Conservation (phyloP, 92 coral and sea anemone genomes). For the Paragorgia papillata region DNA sequence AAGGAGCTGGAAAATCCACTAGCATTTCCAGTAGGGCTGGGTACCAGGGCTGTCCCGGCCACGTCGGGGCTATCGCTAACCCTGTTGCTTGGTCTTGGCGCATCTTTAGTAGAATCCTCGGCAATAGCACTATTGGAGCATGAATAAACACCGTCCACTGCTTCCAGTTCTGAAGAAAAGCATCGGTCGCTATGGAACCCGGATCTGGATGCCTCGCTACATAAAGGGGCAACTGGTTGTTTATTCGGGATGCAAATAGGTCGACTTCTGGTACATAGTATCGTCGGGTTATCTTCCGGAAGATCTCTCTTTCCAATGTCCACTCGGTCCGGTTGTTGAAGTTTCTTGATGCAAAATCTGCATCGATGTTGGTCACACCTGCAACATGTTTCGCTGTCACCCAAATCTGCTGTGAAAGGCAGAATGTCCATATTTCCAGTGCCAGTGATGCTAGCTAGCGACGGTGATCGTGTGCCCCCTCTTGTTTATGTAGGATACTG, state of each 20-base stretch:
- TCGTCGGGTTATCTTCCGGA: conserved; percentile 23
- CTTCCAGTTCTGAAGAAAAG: conserved; percentile 23
- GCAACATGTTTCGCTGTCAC: conserved; percentile 55
- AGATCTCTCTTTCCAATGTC: conserved; percentile 39
- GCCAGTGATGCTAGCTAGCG: conserved; percentile 48
- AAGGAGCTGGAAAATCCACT: conserved; percentile 38
- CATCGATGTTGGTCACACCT: conserved; percentile 59
- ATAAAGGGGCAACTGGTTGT: conserved; percentile 34
- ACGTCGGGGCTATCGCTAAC: conserved; percentile 43
- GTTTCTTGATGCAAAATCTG: conserved; percentile 57
- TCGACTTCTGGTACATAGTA: conserved; percentile 19
- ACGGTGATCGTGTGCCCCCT: conserved; percentile 46
- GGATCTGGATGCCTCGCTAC: conserved; percentile 38
- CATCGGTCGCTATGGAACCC: conserved; percentile 34
- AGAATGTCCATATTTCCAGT: conserved; percentile 58
- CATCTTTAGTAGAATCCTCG: conserved; percentile 48
- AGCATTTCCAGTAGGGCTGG: conserved; percentile 41
- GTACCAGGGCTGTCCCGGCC: conserved; percentile 62
- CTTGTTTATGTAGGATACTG: conserved; percentile 32
- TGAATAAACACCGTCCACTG: conserved; percentile 42
- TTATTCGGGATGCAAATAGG: conserved; percentile 30
- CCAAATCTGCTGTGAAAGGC: conserved; percentile 42
- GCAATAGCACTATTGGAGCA: conserved; percentile 43
- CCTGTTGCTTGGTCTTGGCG: conserved; percentile 47
- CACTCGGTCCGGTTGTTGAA: conserved; percentile 56